Percentiles rank a stretch among this genome's conserved stretches.
These are phyloP conservation scores for Trichomalopsis sarcophagae DNA, from an alignment of 1,140 invertebrate species.

Conservation along the genomic window DNA sequence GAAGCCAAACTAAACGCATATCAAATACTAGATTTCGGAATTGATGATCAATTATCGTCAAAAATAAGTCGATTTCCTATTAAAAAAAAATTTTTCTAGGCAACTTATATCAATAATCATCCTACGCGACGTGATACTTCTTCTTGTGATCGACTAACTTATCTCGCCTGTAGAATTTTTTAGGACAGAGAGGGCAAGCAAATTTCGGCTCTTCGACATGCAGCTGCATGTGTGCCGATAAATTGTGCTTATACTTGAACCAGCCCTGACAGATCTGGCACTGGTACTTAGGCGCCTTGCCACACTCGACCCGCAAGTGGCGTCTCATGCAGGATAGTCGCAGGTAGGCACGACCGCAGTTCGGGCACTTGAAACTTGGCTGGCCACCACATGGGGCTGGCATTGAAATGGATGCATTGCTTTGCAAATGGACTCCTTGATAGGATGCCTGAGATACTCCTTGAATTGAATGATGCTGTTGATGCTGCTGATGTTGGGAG, in stretches of 20 bases:
- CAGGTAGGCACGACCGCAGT: slow-evolving; percentile 66
- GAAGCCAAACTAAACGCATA: not conserved
- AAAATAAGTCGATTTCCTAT: not conserved
- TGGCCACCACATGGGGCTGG: not conserved
- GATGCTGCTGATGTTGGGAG: not conserved
- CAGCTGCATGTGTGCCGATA: slow-evolving; percentile 67
- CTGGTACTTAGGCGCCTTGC: slow-evolving; percentile 69
- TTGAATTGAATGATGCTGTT: not conserved
- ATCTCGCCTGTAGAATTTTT: slow-evolving; percentile 50
- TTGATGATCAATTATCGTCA: not conserved
- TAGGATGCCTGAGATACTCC: not conserved
- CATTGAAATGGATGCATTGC: not conserved
- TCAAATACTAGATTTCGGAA: too few species aligned
- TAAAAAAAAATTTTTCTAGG: not conserved
- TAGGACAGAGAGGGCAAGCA: slow-evolving; percentile 55
- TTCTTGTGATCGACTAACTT: slow-evolving; percentile 44
- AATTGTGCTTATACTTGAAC: slow-evolving; percentile 71
- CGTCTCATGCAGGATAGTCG: slow-evolving; percentile 68
- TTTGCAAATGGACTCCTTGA: not conserved
- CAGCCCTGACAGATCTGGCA: slow-evolving; percentile 67
- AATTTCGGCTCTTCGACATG: slow-evolving; percentile 52
- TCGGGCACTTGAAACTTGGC: slow-evolving; percentile 59
- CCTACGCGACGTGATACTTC: slow-evolving; percentile 25
- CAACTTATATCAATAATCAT: not conserved
- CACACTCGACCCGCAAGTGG: slow-evolving; percentile 69